Evolutionary conservation across 1,140 invertebrate species (phyloP).

Genomic region (Drosophila lowei): DNA sequence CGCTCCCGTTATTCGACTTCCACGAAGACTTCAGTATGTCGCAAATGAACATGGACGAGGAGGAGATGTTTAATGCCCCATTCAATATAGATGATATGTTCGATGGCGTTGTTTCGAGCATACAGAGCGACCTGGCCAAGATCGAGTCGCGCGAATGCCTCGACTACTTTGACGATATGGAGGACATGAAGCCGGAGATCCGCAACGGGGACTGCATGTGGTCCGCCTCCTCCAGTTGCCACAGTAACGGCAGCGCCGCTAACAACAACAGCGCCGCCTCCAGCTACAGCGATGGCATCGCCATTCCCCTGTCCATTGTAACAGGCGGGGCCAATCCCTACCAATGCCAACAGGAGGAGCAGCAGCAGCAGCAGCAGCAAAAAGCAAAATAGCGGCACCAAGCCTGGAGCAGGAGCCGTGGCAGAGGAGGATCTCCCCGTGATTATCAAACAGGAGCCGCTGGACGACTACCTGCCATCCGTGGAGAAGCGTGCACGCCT

Average conservation of each 20-base stretch:
- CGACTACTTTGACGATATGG: neutral
- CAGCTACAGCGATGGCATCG: slow-evolving; percentile 59
- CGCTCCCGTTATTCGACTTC: neutral
- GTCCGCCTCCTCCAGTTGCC: slow-evolving; percentile 24
- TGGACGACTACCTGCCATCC: slow-evolving; percentile 14
- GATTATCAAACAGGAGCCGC: slow-evolving; percentile 39
- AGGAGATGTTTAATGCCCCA: too few species aligned
- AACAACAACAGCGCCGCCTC: slow-evolving; percentile 51
- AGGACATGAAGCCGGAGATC: slow-evolving; percentile 52
- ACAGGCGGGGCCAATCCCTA: slow-evolving; percentile 31
- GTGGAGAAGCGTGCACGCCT: slow-evolving; percentile 27
- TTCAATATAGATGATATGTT: too few species aligned
- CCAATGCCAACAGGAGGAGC: slow-evolving; percentile 3
- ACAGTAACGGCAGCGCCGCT: neutral
- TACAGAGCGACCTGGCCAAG: slow-evolving; percentile 39
- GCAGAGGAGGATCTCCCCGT: slow-evolving; percentile 4
- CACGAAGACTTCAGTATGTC: too few species aligned
- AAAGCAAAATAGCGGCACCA: neutral
- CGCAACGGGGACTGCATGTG: slow-evolving; percentile 69
- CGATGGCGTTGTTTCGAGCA: slow-evolving; percentile 4
- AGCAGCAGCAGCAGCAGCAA: slow-evolving; percentile 1
- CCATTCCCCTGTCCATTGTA: slow-evolving; percentile 49
- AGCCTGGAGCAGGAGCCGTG: neutral
- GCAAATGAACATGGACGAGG: too few species aligned
- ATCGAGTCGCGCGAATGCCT: neutral